A percentile compares a stretch with the other conserved stretches of the same genome.
Conservation (phyloP, 1,140 invertebrate genomes). For the Linepithema humile region DNA sequence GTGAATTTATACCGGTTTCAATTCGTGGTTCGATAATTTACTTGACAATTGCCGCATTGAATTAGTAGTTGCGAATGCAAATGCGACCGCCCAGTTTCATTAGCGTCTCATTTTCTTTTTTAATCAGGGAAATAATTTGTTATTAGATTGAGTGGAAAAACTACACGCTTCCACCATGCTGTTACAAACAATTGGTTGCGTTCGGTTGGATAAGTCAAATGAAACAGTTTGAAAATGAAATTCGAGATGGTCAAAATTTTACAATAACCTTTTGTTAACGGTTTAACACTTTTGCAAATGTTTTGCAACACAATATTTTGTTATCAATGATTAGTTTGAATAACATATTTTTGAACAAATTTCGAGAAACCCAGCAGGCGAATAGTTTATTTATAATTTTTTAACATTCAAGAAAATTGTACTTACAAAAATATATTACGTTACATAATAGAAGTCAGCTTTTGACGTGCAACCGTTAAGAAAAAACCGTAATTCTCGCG, state of each 20-base stretch:
- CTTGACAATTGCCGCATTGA: not conserved
- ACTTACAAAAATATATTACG: slow-evolving; percentile 3
- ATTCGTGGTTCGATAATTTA: not conserved
- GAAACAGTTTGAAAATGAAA: not conserved
- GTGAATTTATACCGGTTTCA: not conserved
- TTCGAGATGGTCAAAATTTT: not conserved
- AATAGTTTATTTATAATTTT: too few relatives aligned
- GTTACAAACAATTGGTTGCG: slow-evolving; percentile 30
- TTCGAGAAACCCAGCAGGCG: too few relatives aligned
- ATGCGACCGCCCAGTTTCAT: not conserved
- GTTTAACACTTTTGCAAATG: not conserved
- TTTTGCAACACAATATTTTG: too few relatives aligned
- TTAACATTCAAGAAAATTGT: too few relatives aligned
- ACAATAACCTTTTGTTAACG: not conserved
- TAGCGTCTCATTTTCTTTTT: slow-evolving; percentile 17
- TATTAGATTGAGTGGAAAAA: slow-evolving; percentile 17
- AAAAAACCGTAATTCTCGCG: not conserved
- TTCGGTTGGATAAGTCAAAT: slow-evolving; percentile 1
- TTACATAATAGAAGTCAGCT: not conserved
- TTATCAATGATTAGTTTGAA: too few relatives aligned
- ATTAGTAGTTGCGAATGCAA: slow-evolving; percentile 2
- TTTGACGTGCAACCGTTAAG: not conserved
- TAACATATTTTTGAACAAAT: too few relatives aligned
- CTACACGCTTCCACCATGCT: not conserved
- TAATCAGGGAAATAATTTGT: slow-evolving; percentile 21